Evolutionary conservation across 2,113 vertebrate species (phyloP), one percentile per base, ranked within the genome.

Genomic region (Cavia porcellus): DNA sequence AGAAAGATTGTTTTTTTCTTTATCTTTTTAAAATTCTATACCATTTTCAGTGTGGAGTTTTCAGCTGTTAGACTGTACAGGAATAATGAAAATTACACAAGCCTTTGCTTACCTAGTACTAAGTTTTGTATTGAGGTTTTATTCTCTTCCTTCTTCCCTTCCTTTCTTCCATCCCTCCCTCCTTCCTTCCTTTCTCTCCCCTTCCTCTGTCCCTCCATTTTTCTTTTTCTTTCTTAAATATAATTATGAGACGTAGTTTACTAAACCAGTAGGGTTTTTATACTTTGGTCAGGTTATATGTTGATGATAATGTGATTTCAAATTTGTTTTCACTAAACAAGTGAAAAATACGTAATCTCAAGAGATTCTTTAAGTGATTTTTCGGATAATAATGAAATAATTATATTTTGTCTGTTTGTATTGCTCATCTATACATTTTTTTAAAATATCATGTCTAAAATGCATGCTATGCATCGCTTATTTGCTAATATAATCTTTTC

Each of bases 1-100:
- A 84, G 61, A 72, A 94, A 96, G 68, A 80, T 91, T 92, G 32
- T 88, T 85, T 85, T 86, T 74, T 68, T 64, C 55, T 95, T 87
- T 55, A 50, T 93, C 35, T 35, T 93, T 77, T 90, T 35, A 47
- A 89, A 89, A 74, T 86, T 89, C 15, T 11, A 12, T 7, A 22
- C 62, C 61, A 89, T 86, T 95, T 91, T 59, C 35, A 50, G 57
- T 50, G 20, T 52, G 17, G 11, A 32, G 45, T 59, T 94, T 92
- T 96, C 57, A 57, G 70, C 62, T 42, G 81, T 84, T 68, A 86
- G 72, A 3, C 38, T 90, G 13, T 83, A 13, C 0, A 62, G 85
- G 45, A 86, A 42, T 30, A 94, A 30, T 1, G 38, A 61, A 47
- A 50, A 59, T 57, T 8, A 45, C 55, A 50, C 11, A 64, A 87